Base-by-base conservation (phyloP, 2,797 vertebrate genomes). In the Melanogrammus aeglefinus region DNA sequence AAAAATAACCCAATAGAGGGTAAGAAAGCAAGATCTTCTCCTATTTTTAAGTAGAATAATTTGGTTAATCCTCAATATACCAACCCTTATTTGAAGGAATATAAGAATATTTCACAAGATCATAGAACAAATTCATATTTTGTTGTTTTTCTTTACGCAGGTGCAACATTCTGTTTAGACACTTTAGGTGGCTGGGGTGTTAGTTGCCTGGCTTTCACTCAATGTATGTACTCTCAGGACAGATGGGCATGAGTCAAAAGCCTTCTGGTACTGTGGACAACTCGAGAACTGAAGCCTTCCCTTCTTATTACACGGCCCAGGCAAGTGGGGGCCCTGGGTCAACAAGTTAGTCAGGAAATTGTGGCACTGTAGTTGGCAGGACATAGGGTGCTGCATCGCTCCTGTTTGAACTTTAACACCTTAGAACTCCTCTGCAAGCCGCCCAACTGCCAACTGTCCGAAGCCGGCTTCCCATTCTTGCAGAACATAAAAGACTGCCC, bases 201-300 rank as follows among this genome's bases (percentile, higher is more conserved):
- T 87, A 85, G 85, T 85, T 89, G 87, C 90, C 92, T 92, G 87
- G 90, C 92, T 91, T 93, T 91, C 80, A 83, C 82, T 90, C 91
- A 90, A 91, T 88, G 82, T 91, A 94, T 90, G 90, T 91, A 90
- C 90, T 90, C 93, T 83, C 84, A 85, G 87, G 90, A 93, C 94
- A 95, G 94, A 95, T 95, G 94, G 94, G 88, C 88, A 92, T 95
- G 94, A 95, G 94, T 95, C 94, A 95, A 95, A 94, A 91, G 91
- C 93, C 93, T 93, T 95, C 94, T 95, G 94, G 91, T 86, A 82
- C 90, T 86, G 91, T 89, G 91, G 84, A 90, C 87, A 90, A 85
- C 87, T 86, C 84, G 82, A 83, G 86, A 88, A 87, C 84, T 80
- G 80, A 85, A 86, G 81, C 82, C 87, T 84, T 81, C 84, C 72